Evolutionary conservation across 2,797 vertebrate genomes (phyloP).

Genomic region (Microctenopoma steveboyesi): DNA sequence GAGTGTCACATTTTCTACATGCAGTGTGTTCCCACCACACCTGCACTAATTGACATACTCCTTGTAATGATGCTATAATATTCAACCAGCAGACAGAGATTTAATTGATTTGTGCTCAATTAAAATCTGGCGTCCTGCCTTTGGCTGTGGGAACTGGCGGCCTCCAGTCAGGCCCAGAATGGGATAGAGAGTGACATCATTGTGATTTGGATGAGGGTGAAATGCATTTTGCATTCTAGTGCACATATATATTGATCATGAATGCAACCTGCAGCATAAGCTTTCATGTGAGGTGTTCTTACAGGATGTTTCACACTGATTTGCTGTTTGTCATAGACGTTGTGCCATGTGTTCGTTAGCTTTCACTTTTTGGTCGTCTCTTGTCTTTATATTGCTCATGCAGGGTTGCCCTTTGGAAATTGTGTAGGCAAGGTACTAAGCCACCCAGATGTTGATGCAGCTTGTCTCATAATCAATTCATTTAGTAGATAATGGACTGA

Average conservation of each 20-base stretch:
- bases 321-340: background rate
- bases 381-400: background rate
- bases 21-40: background rate
- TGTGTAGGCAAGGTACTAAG: background rate
- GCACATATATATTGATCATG: background rate
- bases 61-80: conserved; percentile 13
- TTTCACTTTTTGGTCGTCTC: background rate
- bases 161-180: conserved; percentile 21
- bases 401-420: conserved; percentile 1
- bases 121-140: conserved; percentile 12
- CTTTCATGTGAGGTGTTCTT: background rate
- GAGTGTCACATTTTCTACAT: no score
- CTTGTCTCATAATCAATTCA: conserved; percentile 19
- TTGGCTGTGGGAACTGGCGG: background rate
- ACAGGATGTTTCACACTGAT: background rate
- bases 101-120: conserved; percentile 1
- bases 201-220: conserved; percentile 4
- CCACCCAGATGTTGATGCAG: conserved; percentile 15
- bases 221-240: background rate
- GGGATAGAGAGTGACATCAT: conserved; percentile 13
- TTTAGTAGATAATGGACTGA: background rate
- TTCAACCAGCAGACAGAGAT: conserved; percentile 20
- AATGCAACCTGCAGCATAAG: background rate
- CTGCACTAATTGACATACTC: conserved; percentile 7
- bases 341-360: background rate